Percentiles rank a stretch among this genome's conserved stretches.
Evolutionary conservation across 2,113 vertebrate species (phyloP).

Genomic region (Neogale vison): DNA sequence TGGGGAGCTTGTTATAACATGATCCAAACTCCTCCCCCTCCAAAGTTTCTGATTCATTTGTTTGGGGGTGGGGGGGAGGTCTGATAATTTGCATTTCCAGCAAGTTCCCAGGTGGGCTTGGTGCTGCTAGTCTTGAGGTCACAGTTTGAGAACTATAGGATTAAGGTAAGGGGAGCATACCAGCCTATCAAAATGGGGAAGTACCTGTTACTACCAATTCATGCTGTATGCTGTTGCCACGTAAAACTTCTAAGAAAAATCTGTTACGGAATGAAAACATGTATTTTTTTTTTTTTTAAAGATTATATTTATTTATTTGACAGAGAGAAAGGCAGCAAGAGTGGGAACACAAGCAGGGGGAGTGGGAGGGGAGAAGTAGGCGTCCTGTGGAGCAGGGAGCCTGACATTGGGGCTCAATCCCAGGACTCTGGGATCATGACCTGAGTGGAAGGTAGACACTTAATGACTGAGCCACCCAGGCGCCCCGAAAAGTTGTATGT

Average conservation of each 20-base stretch:
- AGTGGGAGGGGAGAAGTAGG: too few relatives aligned
- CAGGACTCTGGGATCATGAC: too few relatives aligned
- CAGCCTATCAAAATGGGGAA: neutral
- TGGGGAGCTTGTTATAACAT: neutral
- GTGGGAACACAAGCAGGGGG: too few relatives aligned
- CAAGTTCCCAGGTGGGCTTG: neutral
- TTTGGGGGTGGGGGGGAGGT: neutral
- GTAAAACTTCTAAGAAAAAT: slow-evolving; percentile 47
- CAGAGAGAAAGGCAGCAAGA: too few relatives aligned
- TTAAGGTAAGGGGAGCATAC: neutral
- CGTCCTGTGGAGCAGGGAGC: too few relatives aligned
- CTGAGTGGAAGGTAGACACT: too few relatives aligned
- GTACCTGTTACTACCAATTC: neutral
- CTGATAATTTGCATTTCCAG: slow-evolving; percentile 18
- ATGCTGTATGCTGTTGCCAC: neutral
- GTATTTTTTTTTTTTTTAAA: neutral
- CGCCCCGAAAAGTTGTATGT: neutral
- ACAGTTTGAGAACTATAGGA: neutral
- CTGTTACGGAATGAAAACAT: neutral
- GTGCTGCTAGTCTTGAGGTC: neutral
- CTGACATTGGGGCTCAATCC: too few relatives aligned
- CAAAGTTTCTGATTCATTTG: slow-evolving; percentile 1
- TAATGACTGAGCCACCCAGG: too few relatives aligned
- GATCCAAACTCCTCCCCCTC: neutral
- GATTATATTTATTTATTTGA: too few relatives aligned